Conservation (phyloP, 2,888 invertebrate species). For the Leptodirus hochenwartii region DNA sequence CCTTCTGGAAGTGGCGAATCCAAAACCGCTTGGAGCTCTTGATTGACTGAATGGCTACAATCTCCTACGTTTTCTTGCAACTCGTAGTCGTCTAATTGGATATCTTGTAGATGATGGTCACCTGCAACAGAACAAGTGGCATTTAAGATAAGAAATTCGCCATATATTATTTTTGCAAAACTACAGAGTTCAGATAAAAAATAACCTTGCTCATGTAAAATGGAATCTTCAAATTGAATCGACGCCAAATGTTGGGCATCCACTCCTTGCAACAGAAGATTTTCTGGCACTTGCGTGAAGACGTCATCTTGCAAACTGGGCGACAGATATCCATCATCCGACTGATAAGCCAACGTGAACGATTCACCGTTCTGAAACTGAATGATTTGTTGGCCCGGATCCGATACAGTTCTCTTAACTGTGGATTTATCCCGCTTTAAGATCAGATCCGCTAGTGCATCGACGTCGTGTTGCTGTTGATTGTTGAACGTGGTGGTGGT, state of each 20-base stretch:
- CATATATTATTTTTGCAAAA: too few species aligned
- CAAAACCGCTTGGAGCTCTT: constrained; percentile 56
- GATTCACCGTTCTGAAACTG: constrained; percentile 39
- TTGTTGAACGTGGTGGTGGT: too few species aligned
- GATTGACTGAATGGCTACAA: constrained; percentile 43
- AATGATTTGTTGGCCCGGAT: constrained; percentile 46
- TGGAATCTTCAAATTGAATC: constrained; percentile 27
- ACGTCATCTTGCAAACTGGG: constrained; percentile 57
- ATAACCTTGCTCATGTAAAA: constrained; percentile 43
- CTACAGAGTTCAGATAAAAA: too few species aligned
- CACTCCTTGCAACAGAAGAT: constrained; percentile 47
- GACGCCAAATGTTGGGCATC: constrained; percentile 38
- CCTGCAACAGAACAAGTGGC: too few species aligned
- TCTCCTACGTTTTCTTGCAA: constrained; percentile 33
- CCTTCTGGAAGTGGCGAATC: constrained; percentile 66
- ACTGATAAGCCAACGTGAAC: constrained; percentile 42
- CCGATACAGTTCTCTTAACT: constrained; percentile 56
- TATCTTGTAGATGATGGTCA: constrained; percentile 45
- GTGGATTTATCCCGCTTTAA: constrained; percentile 47
- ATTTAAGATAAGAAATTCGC: too few species aligned
- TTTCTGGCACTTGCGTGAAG: constrained; percentile 52
- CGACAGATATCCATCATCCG: constrained; percentile 41
- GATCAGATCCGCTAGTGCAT: constrained; percentile 57
- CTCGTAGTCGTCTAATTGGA: constrained; percentile 42
- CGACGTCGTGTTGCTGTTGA: constrained; percentile 48